These are phyloP conservation scores for Papilio machaon DNA, from an alignment of 1,140 invertebrate species.

Conservation along the genomic window DNA sequence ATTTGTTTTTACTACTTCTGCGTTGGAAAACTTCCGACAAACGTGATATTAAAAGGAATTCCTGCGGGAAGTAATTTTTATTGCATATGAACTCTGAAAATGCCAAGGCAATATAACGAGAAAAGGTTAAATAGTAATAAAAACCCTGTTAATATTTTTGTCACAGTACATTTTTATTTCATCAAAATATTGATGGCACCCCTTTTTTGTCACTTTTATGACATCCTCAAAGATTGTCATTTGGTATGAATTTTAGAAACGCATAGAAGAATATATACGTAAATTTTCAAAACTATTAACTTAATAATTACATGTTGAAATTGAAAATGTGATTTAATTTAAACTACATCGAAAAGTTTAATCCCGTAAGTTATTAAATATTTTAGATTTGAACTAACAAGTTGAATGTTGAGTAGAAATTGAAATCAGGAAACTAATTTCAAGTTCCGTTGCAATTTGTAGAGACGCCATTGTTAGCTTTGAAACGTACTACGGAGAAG, in stretches of 20 bases:
- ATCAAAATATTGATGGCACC: too few relatives aligned
- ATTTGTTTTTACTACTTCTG: slow-evolving; percentile 11
- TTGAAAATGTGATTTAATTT: neutral
- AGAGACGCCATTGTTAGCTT: slow-evolving; percentile 16
- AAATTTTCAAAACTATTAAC: too few relatives aligned
- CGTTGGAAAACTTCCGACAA: neutral
- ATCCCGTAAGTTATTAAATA: slow-evolving; percentile 3
- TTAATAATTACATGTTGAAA: neutral
- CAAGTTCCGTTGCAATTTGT: slow-evolving; percentile 26
- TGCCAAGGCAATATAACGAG: too few relatives aligned
- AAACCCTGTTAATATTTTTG: too few relatives aligned
- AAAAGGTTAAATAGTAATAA: too few relatives aligned
- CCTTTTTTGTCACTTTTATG: too few relatives aligned
- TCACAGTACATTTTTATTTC: too few relatives aligned
- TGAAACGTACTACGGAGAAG: neutral
- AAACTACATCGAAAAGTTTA: neutral
- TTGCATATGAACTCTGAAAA: neutral
- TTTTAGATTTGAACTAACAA: neutral
- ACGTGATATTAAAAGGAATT: neutral
- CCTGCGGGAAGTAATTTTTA: neutral
- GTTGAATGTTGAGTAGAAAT: slow-evolving; percentile 23
- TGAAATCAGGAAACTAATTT: slow-evolving; percentile 23
- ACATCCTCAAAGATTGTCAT: too few relatives aligned
- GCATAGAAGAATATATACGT: too few relatives aligned
- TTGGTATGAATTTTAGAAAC: too few relatives aligned